A percentile compares a stretch with the other conserved stretches of the same genome.
Conservation (phyloP, 2,113 vertebrate species). For the Malurus alboscapulatus region DNA sequence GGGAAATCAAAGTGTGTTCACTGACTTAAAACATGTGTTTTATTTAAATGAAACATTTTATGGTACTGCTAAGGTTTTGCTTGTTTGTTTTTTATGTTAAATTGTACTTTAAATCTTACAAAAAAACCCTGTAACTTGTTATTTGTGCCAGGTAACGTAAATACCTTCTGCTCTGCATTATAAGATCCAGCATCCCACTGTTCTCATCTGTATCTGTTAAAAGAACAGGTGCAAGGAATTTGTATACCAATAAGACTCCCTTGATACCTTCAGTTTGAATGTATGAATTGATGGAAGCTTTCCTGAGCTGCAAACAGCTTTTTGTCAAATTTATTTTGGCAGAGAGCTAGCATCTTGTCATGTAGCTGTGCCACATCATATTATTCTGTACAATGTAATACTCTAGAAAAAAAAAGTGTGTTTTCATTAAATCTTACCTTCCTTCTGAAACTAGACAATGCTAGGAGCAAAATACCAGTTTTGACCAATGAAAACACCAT, state of each 20-base stretch:
- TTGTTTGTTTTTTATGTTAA: neutral
- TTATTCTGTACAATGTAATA: neutral
- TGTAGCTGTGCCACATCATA: neutral
- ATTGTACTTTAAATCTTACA: neutral
- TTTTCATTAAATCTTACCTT: neutral
- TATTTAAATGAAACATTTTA: neutral
- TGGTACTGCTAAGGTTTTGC: neutral
- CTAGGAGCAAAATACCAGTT: neutral
- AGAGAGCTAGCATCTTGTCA: neutral
- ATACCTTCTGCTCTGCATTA: constrained; percentile 13
- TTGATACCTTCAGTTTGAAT: constrained; percentile 34
- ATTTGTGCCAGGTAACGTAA: neutral
- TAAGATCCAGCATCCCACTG: constrained; percentile 24
- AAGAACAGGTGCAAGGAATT: constrained; percentile 63
- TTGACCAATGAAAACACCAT: neutral
- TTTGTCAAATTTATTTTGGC: constrained; percentile 6
- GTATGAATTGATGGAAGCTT: neutral
- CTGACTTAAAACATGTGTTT: neutral
- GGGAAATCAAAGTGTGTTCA: neutral
- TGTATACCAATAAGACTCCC: constrained; percentile 30
- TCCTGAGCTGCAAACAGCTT: constrained; percentile 47
- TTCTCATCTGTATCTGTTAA: constrained; percentile 51
- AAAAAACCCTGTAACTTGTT: neutral
- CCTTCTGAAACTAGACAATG: neutral
- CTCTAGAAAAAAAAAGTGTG: neutral